phyloP scores from a whole-genome alignment of 2,888 invertebrate species.

The Embidobia sp. region DNA sequence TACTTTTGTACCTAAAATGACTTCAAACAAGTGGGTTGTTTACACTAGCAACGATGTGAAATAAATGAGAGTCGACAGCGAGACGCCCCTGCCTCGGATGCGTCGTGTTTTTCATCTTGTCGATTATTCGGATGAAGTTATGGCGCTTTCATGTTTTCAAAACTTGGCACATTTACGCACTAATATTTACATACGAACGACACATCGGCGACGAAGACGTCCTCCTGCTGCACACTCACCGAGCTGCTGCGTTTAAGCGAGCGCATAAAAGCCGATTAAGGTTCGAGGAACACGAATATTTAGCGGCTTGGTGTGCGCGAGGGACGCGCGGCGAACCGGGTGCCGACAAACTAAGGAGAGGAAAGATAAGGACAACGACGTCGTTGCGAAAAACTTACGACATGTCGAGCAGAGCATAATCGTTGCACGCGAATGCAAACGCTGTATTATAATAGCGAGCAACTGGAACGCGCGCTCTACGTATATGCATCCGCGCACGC shows the following conservation, averaged over 20 bases:
- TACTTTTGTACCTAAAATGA: constrained; percentile 11
- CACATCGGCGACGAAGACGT: background rate
- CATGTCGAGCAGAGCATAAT: constrained; percentile 49
- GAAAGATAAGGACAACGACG: constrained; percentile 62
- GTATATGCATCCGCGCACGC: background rate
- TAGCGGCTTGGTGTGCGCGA: constrained; percentile 26
- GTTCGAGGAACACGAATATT: constrained; percentile 56
- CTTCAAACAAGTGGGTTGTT: constrained; percentile 43
- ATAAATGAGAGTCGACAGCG: constrained; percentile 37
- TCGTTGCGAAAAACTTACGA: constrained; percentile 62
- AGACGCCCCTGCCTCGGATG: constrained; percentile 16
- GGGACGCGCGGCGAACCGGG: constrained; percentile 1
- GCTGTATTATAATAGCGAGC: constrained; percentile 37
- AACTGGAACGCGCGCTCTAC: constrained; percentile 2
- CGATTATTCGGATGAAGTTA: constrained; percentile 54
- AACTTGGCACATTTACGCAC: constrained; percentile 56
- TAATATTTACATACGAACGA: constrained; percentile 59
- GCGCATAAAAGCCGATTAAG: constrained; percentile 49
- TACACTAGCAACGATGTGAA: constrained; percentile 33
- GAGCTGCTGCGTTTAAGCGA: constrained; percentile 32
- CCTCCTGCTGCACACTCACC: constrained; percentile 2
- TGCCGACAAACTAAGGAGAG: constrained; percentile 38
- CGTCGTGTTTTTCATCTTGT: constrained; percentile 31
- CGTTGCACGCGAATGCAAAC: constrained; percentile 54
- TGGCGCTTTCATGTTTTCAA: constrained; percentile 45